Base-by-base conservation (phyloP, 2,113 vertebrate genomes). In the Lates calcarifer region DNA sequence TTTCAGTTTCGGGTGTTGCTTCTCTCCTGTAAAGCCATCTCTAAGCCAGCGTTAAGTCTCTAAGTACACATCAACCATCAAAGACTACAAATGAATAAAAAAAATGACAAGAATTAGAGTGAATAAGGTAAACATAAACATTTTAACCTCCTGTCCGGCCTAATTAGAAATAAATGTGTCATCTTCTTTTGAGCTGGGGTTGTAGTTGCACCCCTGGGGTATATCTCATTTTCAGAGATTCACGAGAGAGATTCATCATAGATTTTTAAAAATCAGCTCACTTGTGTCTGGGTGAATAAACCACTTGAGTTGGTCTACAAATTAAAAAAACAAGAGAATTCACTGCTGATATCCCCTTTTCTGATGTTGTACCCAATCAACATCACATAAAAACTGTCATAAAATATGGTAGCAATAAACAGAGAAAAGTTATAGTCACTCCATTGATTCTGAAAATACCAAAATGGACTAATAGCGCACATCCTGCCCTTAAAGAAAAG, bases 11-110 rank as follows among this genome's bases (percentile, higher is more conserved):
- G 7, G 14, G 53, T 64, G 41, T 71, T 77, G 33, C 18, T 68
- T 49, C 22, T 60, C n/a, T 41, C 24, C 56, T 0, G 2, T 45
- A 58, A 80, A 60, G 49, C 18, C 41, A 63, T 31, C 61, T 56
- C 39, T 15, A 31, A 47, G 53, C 28, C 62, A 62, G 22, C 41
- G 28, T 20, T 41, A 3, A 73, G 31, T 26, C 14, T 61, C 18
- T 55, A 24, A 57, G 57, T 29, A 60, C n/a, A 17, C 78, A 37
- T 61, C 53, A 61, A 18, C 28, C 14, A 20, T 53, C 55, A 89
- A 31, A 84, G n/a, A 14, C 29, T 29, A 28, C 3, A 43, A 78
- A 78, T 45, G 53, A 60, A 81, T 6, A 49, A 58, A 73, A n/a
- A n/a, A 13, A 33, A 33, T 31, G 28, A 37, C 26, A 56, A 22